Conservation (phyloP, 2,888 invertebrate species). For the Pycnomerus fuliginosus region DNA sequence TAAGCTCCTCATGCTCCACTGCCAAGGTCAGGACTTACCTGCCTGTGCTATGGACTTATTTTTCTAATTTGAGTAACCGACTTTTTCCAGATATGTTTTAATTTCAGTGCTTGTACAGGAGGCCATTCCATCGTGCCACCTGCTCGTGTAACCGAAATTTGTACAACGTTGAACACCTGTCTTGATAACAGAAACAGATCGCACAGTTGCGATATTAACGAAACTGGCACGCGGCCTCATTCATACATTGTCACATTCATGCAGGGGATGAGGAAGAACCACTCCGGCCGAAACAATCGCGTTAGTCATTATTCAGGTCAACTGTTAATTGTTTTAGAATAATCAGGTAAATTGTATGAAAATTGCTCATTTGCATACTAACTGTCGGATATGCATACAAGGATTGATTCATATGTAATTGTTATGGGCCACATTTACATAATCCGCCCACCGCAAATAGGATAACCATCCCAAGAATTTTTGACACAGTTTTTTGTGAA, state of each 20-base stretch:
- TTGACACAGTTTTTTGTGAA: too few relatives aligned
- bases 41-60: too few relatives aligned
- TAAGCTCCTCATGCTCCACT: constrained; percentile 22
- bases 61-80: too few relatives aligned
- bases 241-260: constrained; percentile 8
- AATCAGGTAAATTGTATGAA: constrained; percentile 18
- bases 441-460: too few relatives aligned
- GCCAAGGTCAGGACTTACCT: constrained; percentile 25
- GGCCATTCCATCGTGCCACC: constrained; percentile 19
- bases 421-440: constrained; percentile 12
- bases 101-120: too few relatives aligned
- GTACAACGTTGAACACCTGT: constrained; percentile 18
- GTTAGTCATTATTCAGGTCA: constrained; percentile 14
- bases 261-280: background rate
- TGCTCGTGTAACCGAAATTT: constrained; percentile 18
- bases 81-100: too few relatives aligned
- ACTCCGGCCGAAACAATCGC: background rate
- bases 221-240: too few relatives aligned
- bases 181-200: constrained; percentile 21
- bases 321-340: constrained; percentile 13
- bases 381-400: constrained; percentile 7
- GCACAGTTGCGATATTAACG: constrained; percentile 12
- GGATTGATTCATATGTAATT: constrained; percentile 6
- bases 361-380: constrained; percentile 13
- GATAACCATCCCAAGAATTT: too few relatives aligned